These are phyloP conservation scores for Drosophila nigrodunni DNA, from an alignment of 1,140 invertebrate species.

Conservation along the genomic window DNA sequence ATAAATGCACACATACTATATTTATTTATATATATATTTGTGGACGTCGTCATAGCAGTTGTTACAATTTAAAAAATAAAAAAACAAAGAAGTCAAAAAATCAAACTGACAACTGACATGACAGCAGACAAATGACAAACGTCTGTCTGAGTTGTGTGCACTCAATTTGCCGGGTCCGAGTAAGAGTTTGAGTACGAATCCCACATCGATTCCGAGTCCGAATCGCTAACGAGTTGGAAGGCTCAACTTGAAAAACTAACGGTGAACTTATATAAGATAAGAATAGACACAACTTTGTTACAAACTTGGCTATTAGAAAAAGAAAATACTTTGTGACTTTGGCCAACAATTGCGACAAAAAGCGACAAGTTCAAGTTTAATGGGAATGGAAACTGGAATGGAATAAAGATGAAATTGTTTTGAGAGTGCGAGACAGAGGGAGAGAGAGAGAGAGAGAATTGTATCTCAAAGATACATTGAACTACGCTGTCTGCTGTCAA, in stretches of 20 bases:
- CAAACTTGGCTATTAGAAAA: slow-evolving; percentile 53
- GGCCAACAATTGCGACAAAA: slow-evolving; percentile 68
- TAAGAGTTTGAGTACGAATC: slow-evolving; percentile 24
- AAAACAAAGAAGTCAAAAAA: slow-evolving; percentile 70
- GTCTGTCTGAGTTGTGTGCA: slow-evolving; percentile 66
- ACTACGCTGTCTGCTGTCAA: slow-evolving; percentile 52
- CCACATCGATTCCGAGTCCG: slow-evolving; percentile 16
- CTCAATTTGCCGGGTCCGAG: slow-evolving; percentile 67
- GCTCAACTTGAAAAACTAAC: slow-evolving; percentile 35
- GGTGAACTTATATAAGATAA: slow-evolving; percentile 46
- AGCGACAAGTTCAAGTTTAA: slow-evolving; percentile 75
- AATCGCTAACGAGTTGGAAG: slow-evolving; percentile 52
- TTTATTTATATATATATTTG: slow-evolving; percentile 30
- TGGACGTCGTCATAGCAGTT: slow-evolving; percentile 57
- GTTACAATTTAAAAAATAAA: slow-evolving; percentile 64
- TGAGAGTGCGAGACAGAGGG: background rate
- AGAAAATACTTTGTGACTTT: slow-evolving; percentile 61
- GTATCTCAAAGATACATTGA: slow-evolving; percentile 67
- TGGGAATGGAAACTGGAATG: slow-evolving; percentile 4
- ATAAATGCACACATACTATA: slow-evolving; percentile 19
- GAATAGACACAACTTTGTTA: slow-evolving; percentile 59
- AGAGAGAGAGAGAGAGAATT: slow-evolving; percentile 7
- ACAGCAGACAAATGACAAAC: slow-evolving; percentile 82
- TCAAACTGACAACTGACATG: slow-evolving; percentile 82
- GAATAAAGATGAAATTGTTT: background rate